These are phyloP conservation scores for Trissoscelio sp. DNA, from an alignment of 2,888 invertebrate species.

Conservation along the genomic window DNA sequence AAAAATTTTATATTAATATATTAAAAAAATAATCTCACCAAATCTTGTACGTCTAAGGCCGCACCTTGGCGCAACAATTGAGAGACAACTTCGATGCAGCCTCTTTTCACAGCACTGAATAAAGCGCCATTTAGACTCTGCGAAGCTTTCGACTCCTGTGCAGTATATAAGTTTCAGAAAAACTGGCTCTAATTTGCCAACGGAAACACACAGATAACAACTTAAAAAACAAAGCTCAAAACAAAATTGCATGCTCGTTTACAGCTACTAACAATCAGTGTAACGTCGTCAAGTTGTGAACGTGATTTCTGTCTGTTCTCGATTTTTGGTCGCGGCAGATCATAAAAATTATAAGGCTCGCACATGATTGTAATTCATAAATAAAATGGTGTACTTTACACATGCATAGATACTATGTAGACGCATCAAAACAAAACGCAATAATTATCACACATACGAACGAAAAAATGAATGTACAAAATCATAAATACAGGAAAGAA, in stretches of 20 bases:
- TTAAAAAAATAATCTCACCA: slow-evolving; percentile 79
- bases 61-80: slow-evolving; percentile 82
- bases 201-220: slow-evolving; percentile 47
- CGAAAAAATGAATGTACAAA: slow-evolving; percentile 72
- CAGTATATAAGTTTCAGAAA: slow-evolving; percentile 68
- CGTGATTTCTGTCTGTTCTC: not conserved
- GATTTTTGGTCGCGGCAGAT: slow-evolving; percentile 20
- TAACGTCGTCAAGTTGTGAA: not conserved
- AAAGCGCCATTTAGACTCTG: slow-evolving; percentile 82
- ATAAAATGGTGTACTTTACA: slow-evolving; percentile 33
- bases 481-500: slow-evolving; percentile 66
- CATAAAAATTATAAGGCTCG: slow-evolving; percentile 21
- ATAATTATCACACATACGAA: slow-evolving; percentile 66
- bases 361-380: slow-evolving; percentile 26
- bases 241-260: slow-evolving; percentile 59
- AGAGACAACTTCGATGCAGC: slow-evolving; percentile 81
- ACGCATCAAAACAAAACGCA: slow-evolving; percentile 40
- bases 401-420: slow-evolving; percentile 48
- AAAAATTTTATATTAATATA: too few relatives aligned
- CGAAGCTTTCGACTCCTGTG: slow-evolving; percentile 81
- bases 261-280: slow-evolving; percentile 27
- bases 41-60: slow-evolving; percentile 80
- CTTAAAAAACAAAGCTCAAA: slow-evolving; percentile 53
- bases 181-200: slow-evolving; percentile 49
- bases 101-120: slow-evolving; percentile 81